phyloP scores from a whole-genome alignment of 2,888 invertebrate genomes.

The Formica aserva region DNA sequence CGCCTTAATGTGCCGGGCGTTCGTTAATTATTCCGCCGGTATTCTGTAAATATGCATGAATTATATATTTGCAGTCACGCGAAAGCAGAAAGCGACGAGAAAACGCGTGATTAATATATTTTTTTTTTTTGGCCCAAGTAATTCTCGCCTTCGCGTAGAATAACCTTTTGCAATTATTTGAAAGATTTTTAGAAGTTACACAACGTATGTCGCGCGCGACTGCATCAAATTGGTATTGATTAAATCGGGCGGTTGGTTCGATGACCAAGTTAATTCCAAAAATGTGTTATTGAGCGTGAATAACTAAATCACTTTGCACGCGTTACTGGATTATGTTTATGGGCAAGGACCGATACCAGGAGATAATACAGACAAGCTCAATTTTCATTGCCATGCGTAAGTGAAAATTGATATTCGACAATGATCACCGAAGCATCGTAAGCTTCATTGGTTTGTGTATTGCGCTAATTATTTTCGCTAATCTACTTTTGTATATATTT shows the following conservation, averaged over 20 bases:
- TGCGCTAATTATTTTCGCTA: slow-evolving; percentile 30
- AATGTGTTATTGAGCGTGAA: slow-evolving; percentile 53
- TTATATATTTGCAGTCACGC: slow-evolving; percentile 73
- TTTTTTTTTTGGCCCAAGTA: slow-evolving; percentile 44
- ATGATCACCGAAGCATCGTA: slow-evolving; percentile 17
- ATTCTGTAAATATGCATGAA: slow-evolving; percentile 82
- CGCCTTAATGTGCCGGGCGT: slow-evolving; percentile 77
- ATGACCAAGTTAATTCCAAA: slow-evolving; percentile 48
- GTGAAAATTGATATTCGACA: slow-evolving; percentile 50
- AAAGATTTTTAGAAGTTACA: slow-evolving; percentile 30
- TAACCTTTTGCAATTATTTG: not conserved
- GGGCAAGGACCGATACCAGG: slow-evolving; percentile 26
- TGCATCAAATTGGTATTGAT: slow-evolving; percentile 47
- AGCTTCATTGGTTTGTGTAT: slow-evolving; percentile 32
- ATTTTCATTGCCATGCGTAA: slow-evolving; percentile 49
- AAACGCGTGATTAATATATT: slow-evolving; percentile 69
- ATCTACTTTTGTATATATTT: slow-evolving; percentile 26
- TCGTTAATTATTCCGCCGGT: slow-evolving; percentile 81
- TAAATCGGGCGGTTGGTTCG: slow-evolving; percentile 42
- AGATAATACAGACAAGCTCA: slow-evolving; percentile 40
- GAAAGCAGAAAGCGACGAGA: slow-evolving; percentile 67
- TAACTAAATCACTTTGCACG: slow-evolving; percentile 52
- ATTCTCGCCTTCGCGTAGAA: slow-evolving; percentile 16
- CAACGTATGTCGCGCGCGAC: slow-evolving; percentile 12
- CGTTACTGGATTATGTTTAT: slow-evolving; percentile 53